Percentiles rank a stretch among this genome's conserved stretches.
phyloP scores from a whole-genome alignment of 2,888 invertebrate genomes.

The Digitonthophagus gazella region DNA sequence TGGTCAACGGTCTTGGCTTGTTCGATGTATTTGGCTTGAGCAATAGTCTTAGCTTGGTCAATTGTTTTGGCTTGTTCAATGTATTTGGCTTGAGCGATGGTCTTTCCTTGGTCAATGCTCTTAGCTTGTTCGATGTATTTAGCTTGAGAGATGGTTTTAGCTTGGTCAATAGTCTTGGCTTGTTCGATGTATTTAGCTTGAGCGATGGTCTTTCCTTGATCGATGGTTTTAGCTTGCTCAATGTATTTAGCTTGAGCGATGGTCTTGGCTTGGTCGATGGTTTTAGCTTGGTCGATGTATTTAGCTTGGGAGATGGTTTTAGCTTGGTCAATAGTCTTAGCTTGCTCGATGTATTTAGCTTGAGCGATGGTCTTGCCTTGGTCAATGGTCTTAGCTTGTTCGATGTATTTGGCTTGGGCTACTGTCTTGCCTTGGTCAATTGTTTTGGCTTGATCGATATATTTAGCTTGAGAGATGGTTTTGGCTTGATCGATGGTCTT shows the following conservation, averaged over 20 bases:
- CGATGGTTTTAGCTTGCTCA: slow-evolving; percentile 1
- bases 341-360: slow-evolving; percentile 3
- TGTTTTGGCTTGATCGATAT: slow-evolving; percentile 1
- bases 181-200: not conserved
- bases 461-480: slow-evolving; percentile 1
- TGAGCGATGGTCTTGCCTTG: not conserved
- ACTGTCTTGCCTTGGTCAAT: not conserved
- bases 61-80: slow-evolving; percentile 3
- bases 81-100: not conserved
- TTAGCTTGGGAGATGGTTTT: not conserved
- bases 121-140: not conserved
- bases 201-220: not conserved
- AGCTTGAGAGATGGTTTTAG: not conserved
- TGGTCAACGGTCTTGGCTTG: not conserved
- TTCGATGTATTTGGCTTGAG: not conserved
- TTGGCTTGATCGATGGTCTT: slow-evolving; percentile 2
- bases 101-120: not conserved
- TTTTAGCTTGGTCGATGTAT: not conserved
- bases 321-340: not conserved
- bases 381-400: not conserved
- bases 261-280: not conserved
- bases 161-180: not conserved
- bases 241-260: not conserved
- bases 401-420: not conserved
- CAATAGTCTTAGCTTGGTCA: not conserved